Evolutionary conservation across 2,797 vertebrate genomes (phyloP).

Genomic region (Darevskia mixta): DNA sequence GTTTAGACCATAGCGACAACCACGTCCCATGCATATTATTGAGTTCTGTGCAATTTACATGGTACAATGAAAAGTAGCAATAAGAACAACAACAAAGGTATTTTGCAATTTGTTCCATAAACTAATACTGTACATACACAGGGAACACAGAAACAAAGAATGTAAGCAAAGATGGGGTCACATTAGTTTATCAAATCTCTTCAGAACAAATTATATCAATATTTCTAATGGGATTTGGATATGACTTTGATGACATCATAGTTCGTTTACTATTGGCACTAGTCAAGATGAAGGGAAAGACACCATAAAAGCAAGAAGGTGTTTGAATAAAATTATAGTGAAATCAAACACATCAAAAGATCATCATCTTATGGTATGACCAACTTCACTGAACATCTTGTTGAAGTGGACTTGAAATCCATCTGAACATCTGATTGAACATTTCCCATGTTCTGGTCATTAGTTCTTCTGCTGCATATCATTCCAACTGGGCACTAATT

Average conservation of each 20-base stretch:
- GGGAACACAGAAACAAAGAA: too few relatives aligned
- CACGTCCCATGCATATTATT: too few relatives aligned
- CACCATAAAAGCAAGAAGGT: neutral
- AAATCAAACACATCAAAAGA: neutral
- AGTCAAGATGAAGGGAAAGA: neutral
- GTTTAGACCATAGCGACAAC: too few relatives aligned
- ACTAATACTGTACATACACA: too few relatives aligned
- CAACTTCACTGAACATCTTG: neutral
- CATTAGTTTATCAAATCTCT: too few relatives aligned
- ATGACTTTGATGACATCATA: neutral
- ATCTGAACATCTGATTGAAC: neutral
- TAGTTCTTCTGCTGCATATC: neutral
- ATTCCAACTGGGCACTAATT: too few relatives aligned
- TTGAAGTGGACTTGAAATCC: neutral
- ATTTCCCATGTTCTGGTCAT: neutral
- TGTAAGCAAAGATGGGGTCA: too few relatives aligned
- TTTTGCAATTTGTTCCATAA: too few relatives aligned
- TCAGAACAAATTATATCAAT: conserved; percentile 4
- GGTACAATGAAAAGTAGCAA: too few relatives aligned
- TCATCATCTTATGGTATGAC: neutral
- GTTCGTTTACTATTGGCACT: neutral
- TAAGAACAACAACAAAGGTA: too few relatives aligned
- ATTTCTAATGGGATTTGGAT: neutral
- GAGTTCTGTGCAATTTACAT: too few relatives aligned
- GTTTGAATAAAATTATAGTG: neutral